Conservation (phyloP, 2,113 vertebrate species). For the Stegastes partitus region DNA sequence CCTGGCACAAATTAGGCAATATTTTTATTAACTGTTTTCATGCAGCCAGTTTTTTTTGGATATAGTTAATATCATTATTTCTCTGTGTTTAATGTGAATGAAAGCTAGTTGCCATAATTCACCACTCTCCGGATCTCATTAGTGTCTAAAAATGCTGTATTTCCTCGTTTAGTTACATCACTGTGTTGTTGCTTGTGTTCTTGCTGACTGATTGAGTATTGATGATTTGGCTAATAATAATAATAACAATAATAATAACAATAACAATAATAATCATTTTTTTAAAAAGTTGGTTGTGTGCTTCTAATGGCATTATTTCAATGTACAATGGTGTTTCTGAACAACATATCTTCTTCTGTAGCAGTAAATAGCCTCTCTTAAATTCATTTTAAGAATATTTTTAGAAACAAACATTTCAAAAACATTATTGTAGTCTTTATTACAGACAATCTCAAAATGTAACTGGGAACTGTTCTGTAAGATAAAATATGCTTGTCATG, state of each 20-base stretch:
- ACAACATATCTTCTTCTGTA: too few relatives aligned
- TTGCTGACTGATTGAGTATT: not conserved
- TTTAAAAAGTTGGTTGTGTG: too few relatives aligned
- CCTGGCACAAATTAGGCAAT: not conserved
- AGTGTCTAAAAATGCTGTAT: not conserved
- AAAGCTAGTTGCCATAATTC: not conserved
- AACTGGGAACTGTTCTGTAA: not conserved
- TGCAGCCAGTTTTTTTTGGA: not conserved
- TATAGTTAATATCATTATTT: not conserved
- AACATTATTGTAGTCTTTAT: not conserved
- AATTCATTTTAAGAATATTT: not conserved
- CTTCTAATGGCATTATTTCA: too few relatives aligned
- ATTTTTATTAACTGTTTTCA: constrained; percentile 11
- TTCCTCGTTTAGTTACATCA: not conserved
- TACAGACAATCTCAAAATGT: not conserved
- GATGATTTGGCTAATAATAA: too few relatives aligned
- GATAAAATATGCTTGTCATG: not conserved
- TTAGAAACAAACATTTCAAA: not conserved
- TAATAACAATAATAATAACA: too few relatives aligned
- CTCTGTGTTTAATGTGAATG: constrained; percentile 7
- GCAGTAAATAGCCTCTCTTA: too few relatives aligned
- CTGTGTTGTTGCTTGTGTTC: not conserved
- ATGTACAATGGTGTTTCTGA: too few relatives aligned
- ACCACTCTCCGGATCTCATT: not conserved
- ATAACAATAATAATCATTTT: too few relatives aligned